Evolutionary conservation across 2,888 invertebrate genomes (phyloP).

Genomic region (Falcaria lacertinaria): DNA sequence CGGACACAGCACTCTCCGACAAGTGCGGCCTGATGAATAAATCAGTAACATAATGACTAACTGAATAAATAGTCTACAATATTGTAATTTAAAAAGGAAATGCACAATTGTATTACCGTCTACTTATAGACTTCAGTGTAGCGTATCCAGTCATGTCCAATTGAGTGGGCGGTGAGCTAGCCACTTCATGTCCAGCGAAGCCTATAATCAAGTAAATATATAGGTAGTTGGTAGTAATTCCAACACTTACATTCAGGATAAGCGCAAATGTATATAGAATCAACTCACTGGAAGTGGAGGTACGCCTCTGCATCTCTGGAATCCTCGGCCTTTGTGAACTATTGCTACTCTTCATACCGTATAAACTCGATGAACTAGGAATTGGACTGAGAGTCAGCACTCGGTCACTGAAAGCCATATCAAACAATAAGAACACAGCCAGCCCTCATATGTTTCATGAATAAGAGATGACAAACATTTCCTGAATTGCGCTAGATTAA

Average conservation of each 20-base stretch:
- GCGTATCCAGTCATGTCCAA: conserved; percentile 89
- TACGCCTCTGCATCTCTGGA: conserved; percentile 73
- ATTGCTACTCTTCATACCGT: conserved; percentile 70
- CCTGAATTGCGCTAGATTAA: too few relatives aligned
- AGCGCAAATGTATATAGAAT: too few relatives aligned
- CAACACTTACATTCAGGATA: too few relatives aligned
- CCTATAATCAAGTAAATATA: too few relatives aligned
- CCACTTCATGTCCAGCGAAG: conserved; percentile 75
- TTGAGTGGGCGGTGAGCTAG: conserved; percentile 82
- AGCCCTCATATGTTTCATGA: too few relatives aligned
- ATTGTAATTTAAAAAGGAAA: too few relatives aligned
- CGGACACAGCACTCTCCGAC: conserved; percentile 81
- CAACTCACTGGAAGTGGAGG: conserved; percentile 78
- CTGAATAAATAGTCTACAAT: too few relatives aligned
- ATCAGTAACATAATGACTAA: neutral
- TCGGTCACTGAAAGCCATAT: conserved; percentile 78
- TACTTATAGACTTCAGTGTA: conserved; percentile 83
- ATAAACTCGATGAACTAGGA: conserved; percentile 89
- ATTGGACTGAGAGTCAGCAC: conserved; percentile 92
- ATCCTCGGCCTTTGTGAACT: conserved; percentile 61
- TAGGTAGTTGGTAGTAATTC: too few relatives aligned
- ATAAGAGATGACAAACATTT: too few relatives aligned
- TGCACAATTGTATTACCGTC: conserved; percentile 63
- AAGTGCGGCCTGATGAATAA: conserved; percentile 75
- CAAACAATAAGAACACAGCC: neutral